Evolutionary conservation across 53 echinoderm and acorn worm species (phyloP).

Genomic region (Holothuria scabra): DNA sequence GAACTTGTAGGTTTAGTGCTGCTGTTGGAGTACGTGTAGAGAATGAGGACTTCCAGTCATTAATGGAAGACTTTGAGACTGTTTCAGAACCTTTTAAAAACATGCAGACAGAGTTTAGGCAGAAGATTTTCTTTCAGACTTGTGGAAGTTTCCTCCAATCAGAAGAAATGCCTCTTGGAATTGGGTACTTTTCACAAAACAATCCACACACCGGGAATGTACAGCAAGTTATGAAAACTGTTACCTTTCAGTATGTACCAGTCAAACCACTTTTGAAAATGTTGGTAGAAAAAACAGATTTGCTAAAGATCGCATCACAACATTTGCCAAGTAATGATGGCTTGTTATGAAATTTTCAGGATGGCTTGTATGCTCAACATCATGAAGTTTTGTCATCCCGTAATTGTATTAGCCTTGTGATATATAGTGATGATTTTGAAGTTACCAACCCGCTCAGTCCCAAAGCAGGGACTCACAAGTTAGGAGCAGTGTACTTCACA

Average conservation of each 20-base stretch:
- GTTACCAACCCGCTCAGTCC: slow-evolving; percentile 54
- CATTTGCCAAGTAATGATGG: slow-evolving; percentile 56
- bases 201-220: slow-evolving; percentile 57
- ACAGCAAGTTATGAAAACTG: slow-evolving; percentile 49
- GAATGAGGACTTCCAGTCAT: slow-evolving; percentile 42
- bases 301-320: slow-evolving; percentile 41
- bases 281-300: slow-evolving; percentile 57
- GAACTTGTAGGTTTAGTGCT: slow-evolving; percentile 48
- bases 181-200: slow-evolving; percentile 54
- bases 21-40: slow-evolving; percentile 43
- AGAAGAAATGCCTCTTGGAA: slow-evolving; percentile 53
- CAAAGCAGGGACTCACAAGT: slow-evolving; percentile 55
- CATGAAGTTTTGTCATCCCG: slow-evolving; percentile 37
- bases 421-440: slow-evolving; percentile 60
- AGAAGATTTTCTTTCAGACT: slow-evolving; percentile 48
- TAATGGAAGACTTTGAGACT: slow-evolving; percentile 47
- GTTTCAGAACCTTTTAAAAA: slow-evolving; percentile 59
- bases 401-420: slow-evolving; percentile 28
- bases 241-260: slow-evolving; percentile 64
- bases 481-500: slow-evolving; percentile 63
- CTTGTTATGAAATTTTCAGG: slow-evolving; percentile 46
- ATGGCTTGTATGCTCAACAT: slow-evolving; percentile 41
- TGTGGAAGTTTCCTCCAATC: slow-evolving; percentile 50
- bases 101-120: slow-evolving; percentile 41
- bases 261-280: slow-evolving; percentile 46